Evolutionary conservation across 2,888 invertebrate genomes (phyloP), one percentile per base, ranked within the genome.

Genomic region (Homarus gammarus): DNA sequence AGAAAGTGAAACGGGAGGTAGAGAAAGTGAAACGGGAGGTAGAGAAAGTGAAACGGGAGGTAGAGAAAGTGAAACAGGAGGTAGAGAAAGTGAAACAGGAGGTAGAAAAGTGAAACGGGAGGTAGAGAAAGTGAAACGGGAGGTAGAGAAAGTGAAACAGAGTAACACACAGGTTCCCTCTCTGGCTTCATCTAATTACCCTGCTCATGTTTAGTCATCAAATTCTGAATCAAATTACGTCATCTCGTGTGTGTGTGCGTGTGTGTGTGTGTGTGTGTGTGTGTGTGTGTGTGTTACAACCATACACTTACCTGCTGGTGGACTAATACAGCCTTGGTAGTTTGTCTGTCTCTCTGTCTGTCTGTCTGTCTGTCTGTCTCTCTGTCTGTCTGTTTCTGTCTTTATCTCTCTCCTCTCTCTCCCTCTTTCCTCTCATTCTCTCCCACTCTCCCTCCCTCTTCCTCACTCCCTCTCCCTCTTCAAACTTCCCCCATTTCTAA

Each of bases 251-350:
- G 56, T 56, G 0, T 56, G 5, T 56, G 18, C 18, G 56, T 56
- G 56, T 56, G 56, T 56, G 56, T 56, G 56, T 56, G 64, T 64
- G 64, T 64, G 64, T 64, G 64, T 64, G 64, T 64, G 64, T 64
- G 64, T 64, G 64, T 64, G 64, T 64, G 64, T 64, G 64, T 64
- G 64, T 64, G 64, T 64, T n/a, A n/a, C n/a, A n/a, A n/a, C n/a
- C n/a, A n/a, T n/a, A n/a, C n/a, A n/a, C n/a, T n/a, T n/a, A n/a
- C 12, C 12, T 49, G 44, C 44, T 49, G 12, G 44, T 49, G 12
- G 12, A 49, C 44, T 10, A 44, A 44, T 5, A 44, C 10, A 44
- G 5, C 44, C 10, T 10, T 44, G 6, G 6, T 44, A 5, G 10
- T 44, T 44, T 44, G 44, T n/a, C n/a, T n/a, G n/a, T n/a, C n/a